These are phyloP conservation scores for Phrynocephalus guinanensis DNA, from an alignment of 2,797 vertebrate genomes.

Conservation along the genomic window DNA sequence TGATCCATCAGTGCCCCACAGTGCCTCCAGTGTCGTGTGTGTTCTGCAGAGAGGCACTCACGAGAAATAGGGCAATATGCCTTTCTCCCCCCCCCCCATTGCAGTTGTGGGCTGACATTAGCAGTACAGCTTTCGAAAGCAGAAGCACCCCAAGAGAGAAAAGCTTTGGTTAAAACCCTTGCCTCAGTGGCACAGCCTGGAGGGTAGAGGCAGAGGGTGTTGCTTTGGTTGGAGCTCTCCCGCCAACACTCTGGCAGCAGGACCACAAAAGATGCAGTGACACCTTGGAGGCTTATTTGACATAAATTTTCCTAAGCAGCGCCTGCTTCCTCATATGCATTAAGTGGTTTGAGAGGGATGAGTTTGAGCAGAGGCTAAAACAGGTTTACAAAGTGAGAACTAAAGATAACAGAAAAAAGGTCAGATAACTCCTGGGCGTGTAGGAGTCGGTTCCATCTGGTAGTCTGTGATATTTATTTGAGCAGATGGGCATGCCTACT, in stretches of 20 bases:
- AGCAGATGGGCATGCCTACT: neutral
- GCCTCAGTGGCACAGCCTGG: neutral
- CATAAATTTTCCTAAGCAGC: neutral
- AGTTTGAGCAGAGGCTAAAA: neutral
- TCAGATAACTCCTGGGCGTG: neutral
- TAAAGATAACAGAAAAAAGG: constrained; percentile 17
- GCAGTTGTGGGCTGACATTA: neutral
- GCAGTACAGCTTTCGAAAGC: neutral
- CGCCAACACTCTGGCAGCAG: neutral
- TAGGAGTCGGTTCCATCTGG: constrained; percentile 5
- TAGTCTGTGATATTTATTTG: neutral
- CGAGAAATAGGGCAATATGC: neutral
- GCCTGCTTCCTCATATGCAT: neutral
- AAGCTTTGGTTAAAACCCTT: neutral
- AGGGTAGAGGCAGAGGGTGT: neutral
- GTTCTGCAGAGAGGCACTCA: neutral
- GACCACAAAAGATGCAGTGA: neutral
- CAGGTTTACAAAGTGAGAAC: constrained; percentile 5
- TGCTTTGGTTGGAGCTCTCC: neutral
- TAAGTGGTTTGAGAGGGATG: neutral
- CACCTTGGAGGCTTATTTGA: neutral
- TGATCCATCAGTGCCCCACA: neutral
- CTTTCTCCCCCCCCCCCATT: neutral
- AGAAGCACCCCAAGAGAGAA: neutral
- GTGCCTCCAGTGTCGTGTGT: neutral